phyloP scores from a whole-genome alignment of 1,140 invertebrate species.

The Eueides isabella region DNA sequence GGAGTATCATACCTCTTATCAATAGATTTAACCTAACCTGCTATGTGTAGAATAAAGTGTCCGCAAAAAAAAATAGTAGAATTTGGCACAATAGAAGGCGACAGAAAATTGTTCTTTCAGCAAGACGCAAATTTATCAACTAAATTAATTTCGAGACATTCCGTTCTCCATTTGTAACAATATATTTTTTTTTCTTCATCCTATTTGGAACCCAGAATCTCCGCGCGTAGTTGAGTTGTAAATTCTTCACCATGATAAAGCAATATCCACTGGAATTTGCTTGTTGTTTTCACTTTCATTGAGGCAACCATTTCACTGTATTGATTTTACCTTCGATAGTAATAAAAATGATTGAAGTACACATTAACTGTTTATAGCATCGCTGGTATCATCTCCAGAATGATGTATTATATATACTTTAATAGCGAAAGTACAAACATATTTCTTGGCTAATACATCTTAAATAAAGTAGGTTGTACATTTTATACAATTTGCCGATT shows the following conservation, averaged over 20 bases:
- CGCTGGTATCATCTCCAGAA: not conserved
- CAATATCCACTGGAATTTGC: not conserved
- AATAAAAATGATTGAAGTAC: constrained; percentile 15
- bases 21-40: not conserved
- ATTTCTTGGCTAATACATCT: not conserved
- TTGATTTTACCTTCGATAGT: constrained; percentile 1
- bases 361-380: constrained; percentile 1
- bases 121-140: too few relatives aligned
- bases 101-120: too few relatives aligned
- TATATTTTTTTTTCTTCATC: too few relatives aligned
- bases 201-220: too few relatives aligned
- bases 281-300: not conserved
- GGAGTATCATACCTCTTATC: not conserved
- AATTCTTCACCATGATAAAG: too few relatives aligned
- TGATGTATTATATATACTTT: not conserved
- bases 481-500: too few relatives aligned
- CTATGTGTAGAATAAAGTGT: not conserved
- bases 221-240: too few relatives aligned
- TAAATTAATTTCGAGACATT: too few relatives aligned
- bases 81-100: too few relatives aligned
- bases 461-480: not conserved
- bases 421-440: not conserved
- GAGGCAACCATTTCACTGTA: not conserved
- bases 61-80: too few relatives aligned
- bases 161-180: too few relatives aligned